Percentiles rank a stretch among this genome's conserved stretches.
Conservation (phyloP, 1,140 invertebrate genomes). For the Cydia strobilella region DNA sequence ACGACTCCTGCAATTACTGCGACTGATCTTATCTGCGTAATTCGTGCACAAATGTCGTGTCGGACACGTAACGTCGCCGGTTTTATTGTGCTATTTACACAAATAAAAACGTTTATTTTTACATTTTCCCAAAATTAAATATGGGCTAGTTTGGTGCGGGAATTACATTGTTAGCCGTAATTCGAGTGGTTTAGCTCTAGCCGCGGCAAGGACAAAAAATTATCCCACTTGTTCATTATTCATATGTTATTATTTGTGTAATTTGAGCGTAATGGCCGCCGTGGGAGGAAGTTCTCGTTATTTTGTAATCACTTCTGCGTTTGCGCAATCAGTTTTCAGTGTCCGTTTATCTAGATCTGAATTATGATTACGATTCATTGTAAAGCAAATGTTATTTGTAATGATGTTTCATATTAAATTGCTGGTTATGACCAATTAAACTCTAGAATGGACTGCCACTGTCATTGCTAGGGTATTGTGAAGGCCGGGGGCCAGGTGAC, state of each 20-base stretch:
- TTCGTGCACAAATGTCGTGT: slow-evolving; percentile 69
- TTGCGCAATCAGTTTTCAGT: slow-evolving; percentile 59
- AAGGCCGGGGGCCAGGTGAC: slow-evolving; percentile 5
- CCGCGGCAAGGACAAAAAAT: slow-evolving; percentile 42
- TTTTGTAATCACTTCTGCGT: slow-evolving; percentile 64
- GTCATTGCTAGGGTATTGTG: slow-evolving; percentile 11
- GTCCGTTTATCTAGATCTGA: slow-evolving; percentile 62
- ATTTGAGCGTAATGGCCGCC: slow-evolving; percentile 57
- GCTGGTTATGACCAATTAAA: slow-evolving; percentile 30
- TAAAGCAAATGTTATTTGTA: slow-evolving; percentile 61
- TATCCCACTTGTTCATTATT: slow-evolving; percentile 57
- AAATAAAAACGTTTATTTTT: slow-evolving; percentile 80
- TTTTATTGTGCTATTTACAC: slow-evolving; percentile 80
- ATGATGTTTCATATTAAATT: slow-evolving; percentile 32
- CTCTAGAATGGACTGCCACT: slow-evolving; percentile 1
- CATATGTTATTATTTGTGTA: slow-evolving; percentile 67
- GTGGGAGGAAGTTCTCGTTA: slow-evolving; percentile 70
- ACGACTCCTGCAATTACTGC: slow-evolving; percentile 74
- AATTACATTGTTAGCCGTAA: slow-evolving; percentile 65
- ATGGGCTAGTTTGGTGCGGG: slow-evolving; percentile 70
- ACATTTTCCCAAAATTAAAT: slow-evolving; percentile 80
- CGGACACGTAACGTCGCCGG: slow-evolving; percentile 57
- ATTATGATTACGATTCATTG: slow-evolving; percentile 70
- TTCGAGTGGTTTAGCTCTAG: slow-evolving; percentile 54
- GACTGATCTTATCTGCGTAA: slow-evolving; percentile 76